Base-by-base conservation (phyloP, 2,797 vertebrate species). In the Gymnoscopelus microlampas region DNA sequence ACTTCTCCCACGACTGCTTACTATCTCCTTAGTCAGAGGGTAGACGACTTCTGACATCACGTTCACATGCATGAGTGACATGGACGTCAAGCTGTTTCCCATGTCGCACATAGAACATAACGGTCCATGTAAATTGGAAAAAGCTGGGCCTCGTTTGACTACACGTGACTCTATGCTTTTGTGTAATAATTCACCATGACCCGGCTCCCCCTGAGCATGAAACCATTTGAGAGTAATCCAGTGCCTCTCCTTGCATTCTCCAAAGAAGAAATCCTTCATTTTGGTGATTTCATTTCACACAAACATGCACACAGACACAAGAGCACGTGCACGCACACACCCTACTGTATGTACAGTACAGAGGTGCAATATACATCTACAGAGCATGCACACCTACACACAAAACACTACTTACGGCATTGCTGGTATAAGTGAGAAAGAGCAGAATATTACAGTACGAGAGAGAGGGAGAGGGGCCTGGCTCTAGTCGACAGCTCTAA, bases 401-500 rank as follows among this genome's bases (percentile, higher is more conserved):
- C 58, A 35, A 59, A 35, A 35, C 49, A 35, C 58, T n/a, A 44
- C 35, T 44, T 11, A 77, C 61, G 71, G 76, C 77, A 79, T 54
- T 78, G 67, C 57, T 39, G 11, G 60, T 47, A 11, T 71, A 80
- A 66, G 74, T 53, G 35, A 67, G 85, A 84, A 76, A 74, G 53
- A 73, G 68, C 64, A 55, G 24, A 56, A 60, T 19, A 72, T 74
- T 56, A 74, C 68, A 73, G 74, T 71, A 73, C 44, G 47, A 77
- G 53, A 74, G 53, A 74, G 51, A 61, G 26, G 23, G 15, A 14
- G 13, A 49, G 2, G 23, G 35, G 66, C 85, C 81, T 71, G 83
- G 89, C 89, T 85, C 85, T 79, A 86, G 80, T 76, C 88, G 87
- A 92, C 87, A 90, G 86, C 75, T 76, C 81, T 92, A 93, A 93